phyloP scores from a whole-genome alignment of 2,888 invertebrate genomes.

The Romanomermis culicivorax region DNA sequence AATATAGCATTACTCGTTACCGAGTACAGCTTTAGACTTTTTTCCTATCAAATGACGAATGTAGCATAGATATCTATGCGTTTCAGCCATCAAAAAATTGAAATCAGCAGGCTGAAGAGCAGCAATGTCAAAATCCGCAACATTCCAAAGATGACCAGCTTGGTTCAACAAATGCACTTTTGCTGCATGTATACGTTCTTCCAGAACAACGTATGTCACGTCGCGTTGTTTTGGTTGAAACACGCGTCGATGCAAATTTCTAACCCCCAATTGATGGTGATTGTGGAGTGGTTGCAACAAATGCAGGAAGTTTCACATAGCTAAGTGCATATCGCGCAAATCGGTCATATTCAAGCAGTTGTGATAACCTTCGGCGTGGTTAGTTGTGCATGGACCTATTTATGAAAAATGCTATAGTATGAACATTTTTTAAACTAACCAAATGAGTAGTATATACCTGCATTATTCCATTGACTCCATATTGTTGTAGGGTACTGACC shows the following conservation, averaged over 20 bases:
- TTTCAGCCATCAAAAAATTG: neutral
- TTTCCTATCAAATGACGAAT: neutral
- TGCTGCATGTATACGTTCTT: neutral
- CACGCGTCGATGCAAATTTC: neutral
- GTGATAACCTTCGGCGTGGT: slow-evolving; percentile 3
- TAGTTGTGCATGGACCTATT: slow-evolving; percentile 6
- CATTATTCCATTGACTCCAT: no score
- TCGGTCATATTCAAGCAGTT: neutral
- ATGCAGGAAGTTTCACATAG: slow-evolving; percentile 2
- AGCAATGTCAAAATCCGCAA: neutral
- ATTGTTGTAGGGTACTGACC: no score
- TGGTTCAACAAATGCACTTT: neutral
- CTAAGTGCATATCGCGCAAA: neutral
- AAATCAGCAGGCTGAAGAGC: neutral
- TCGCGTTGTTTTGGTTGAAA: neutral
- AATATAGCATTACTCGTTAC: no score
- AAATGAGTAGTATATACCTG: no score
- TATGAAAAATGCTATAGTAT: no score
- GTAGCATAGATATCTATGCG: neutral
- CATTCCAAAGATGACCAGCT: neutral
- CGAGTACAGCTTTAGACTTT: neutral
- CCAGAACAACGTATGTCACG: neutral
- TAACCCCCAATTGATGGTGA: neutral
- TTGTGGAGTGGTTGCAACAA: neutral
- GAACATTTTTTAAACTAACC: no score